phyloP scores from a whole-genome alignment of 2,113 vertebrate genomes.

The Saccopteryx leptura region DNA sequence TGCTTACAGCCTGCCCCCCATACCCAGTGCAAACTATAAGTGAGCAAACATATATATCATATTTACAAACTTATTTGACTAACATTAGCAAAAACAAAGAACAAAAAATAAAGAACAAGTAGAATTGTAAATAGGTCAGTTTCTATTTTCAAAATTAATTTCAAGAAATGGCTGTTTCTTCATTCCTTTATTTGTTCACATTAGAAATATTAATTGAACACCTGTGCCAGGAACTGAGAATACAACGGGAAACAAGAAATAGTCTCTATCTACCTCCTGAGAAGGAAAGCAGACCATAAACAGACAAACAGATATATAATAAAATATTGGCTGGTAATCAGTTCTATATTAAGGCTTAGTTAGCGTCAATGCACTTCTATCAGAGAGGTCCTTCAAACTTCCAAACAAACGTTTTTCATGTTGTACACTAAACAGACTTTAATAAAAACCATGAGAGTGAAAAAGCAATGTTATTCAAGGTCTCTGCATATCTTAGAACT shows the following conservation, averaged over 20 bases:
- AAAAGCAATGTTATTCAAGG: neutral
- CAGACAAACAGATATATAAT: neutral
- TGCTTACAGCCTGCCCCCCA: no score
- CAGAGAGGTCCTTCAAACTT: neutral
- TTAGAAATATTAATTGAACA: constrained; percentile 37
- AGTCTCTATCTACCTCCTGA: neutral
- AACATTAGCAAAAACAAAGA: no score
- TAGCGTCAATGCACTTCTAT: neutral
- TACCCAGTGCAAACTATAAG: no score
- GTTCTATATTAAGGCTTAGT: neutral
- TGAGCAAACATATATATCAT: no score
- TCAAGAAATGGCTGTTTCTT: neutral
- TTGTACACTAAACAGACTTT: neutral
- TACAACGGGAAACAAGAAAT: neutral
- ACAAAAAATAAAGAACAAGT: constrained; percentile 24
- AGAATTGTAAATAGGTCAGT: neutral
- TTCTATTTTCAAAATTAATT: constrained; percentile 12
- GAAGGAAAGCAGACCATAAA: neutral
- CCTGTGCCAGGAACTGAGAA: neutral
- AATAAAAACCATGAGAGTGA: neutral
- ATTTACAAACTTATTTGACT: no score
- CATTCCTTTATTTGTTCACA: neutral
- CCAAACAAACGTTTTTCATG: neutral
- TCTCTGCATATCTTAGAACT: neutral
- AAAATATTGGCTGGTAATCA: neutral